Percentiles rank a stretch among this genome's conserved stretches.
Evolutionary conservation across 2,113 vertebrate genomes (phyloP).

Genomic region (Lepus europaeus): DNA sequence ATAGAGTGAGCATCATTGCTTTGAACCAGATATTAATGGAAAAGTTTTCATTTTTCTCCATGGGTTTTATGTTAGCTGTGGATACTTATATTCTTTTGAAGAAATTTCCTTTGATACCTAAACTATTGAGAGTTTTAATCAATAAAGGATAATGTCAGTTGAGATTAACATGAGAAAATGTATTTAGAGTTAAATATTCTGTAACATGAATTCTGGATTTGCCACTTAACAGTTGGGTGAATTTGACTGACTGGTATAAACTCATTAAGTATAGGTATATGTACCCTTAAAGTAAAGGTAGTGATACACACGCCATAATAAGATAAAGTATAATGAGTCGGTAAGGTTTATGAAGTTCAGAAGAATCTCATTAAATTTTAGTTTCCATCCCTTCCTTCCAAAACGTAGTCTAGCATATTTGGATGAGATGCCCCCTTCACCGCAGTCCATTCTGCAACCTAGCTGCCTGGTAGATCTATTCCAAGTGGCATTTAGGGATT

Average conservation of each 20-base stretch:
- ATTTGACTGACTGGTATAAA: background rate
- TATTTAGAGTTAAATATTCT: background rate
- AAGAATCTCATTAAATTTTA: constrained; percentile 43
- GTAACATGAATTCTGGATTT: background rate
- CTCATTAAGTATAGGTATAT: constrained; percentile 9
- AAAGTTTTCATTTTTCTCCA: background rate
- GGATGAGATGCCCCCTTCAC: background rate
- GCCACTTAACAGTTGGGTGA: background rate
- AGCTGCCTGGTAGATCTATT: background rate
- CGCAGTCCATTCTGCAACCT: background rate
- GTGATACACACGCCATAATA: background rate
- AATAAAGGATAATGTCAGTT: background rate
- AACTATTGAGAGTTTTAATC: background rate
- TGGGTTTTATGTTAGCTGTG: background rate
- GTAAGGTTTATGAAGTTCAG: background rate
- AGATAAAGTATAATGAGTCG: background rate
- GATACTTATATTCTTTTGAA: background rate
- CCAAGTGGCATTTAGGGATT: constrained; percentile 29
- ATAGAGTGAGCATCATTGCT: background rate
- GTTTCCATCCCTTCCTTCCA: constrained; percentile 50
- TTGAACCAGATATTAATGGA: background rate
- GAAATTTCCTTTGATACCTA: background rate
- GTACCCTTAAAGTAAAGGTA: constrained; percentile 32
- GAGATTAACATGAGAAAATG: background rate
- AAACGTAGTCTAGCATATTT: constrained; percentile 38